phyloP scores from a whole-genome alignment of 2,797 vertebrate species.

The Aphelocoma californica region DNA sequence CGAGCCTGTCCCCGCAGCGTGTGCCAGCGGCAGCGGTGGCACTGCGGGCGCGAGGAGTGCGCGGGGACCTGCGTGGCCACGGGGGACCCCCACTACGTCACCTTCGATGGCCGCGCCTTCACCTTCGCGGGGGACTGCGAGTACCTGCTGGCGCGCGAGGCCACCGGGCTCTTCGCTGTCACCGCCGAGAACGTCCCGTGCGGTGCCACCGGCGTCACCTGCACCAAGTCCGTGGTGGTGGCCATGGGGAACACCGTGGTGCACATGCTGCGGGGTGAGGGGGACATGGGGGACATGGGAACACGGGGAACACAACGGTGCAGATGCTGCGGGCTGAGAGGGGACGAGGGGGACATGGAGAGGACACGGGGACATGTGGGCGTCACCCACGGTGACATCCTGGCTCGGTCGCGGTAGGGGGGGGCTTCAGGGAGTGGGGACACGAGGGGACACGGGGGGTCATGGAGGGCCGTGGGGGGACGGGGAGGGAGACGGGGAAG shows the following conservation, averaged over 20 bases:
- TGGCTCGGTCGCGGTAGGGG: not conserved
- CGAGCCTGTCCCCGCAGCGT: conserved; percentile 68
- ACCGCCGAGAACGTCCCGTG: conserved; percentile 90
- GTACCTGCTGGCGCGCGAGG: conserved; percentile 84
- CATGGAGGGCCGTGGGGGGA: not conserved
- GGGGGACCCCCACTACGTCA: conserved; percentile 91
- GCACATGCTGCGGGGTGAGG: conserved; percentile 87
- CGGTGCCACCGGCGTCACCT: conserved; percentile 85
- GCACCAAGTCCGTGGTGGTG: conserved; percentile 88
- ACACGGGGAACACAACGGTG: conserved; percentile 77
- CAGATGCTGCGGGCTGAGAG: conserved; percentile 85
- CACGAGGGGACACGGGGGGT: not conserved
- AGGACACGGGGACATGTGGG: not conserved
- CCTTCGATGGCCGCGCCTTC: conserved; percentile 86
- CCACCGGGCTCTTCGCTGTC: conserved; percentile 78
- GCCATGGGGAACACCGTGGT: conserved; percentile 82
- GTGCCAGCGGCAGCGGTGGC: conserved; percentile 83
- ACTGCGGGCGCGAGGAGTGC: conserved; percentile 77
- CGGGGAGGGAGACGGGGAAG: not conserved
- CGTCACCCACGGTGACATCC: not conserved
- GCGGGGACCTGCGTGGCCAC: conserved; percentile 85
- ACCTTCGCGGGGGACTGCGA: conserved; percentile 92
- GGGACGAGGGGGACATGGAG: not conserved
- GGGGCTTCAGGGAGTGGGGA: not conserved
- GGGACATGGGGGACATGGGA: not conserved